A percentile compares a stretch with the other conserved stretches of the same genome.
These are phyloP conservation scores for Isichthys henryi DNA, from an alignment of 2,113 vertebrate species.

Conservation along the genomic window DNA sequence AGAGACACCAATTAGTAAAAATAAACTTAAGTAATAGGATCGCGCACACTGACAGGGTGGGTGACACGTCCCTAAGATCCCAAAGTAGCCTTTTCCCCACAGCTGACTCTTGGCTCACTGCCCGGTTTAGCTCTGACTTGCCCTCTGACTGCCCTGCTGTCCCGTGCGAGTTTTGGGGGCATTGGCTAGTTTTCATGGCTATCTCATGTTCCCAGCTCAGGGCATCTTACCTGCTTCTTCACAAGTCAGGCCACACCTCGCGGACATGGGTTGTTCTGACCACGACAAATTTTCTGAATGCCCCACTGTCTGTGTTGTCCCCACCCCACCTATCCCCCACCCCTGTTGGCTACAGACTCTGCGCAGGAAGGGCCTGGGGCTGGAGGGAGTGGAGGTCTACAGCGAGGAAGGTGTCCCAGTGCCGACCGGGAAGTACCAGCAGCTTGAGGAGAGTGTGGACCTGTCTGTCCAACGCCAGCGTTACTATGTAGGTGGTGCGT, in stretches of 20 bases:
- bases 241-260: not conserved
- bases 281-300: not conserved
- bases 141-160: not conserved
- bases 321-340: not conserved
- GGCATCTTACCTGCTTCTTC: not conserved
- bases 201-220: not conserved
- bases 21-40: not conserved
- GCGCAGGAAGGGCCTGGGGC: conserved; percentile 77
- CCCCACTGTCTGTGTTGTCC: not conserved
- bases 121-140: not conserved
- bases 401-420: conserved; percentile 63
- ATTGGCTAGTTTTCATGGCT: not conserved
- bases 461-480: conserved; percentile 64
- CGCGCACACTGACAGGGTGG: not conserved
- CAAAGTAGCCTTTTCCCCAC: not conserved
- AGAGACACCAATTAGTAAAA: not conserved
- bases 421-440: conserved; percentile 56
- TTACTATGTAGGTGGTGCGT: conserved; percentile 66
- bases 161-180: not conserved
- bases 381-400: conserved; percentile 73
- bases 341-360: conserved; percentile 62
- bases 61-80: not conserved
- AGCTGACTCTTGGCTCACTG: not conserved
- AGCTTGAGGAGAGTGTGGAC: conserved; percentile 64
- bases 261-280: not conserved